A percentile compares a stretch with the other conserved stretches of the same genome.
phyloP scores from a whole-genome alignment of 2,888 invertebrate species.

The Balanococcus diminutus region DNA sequence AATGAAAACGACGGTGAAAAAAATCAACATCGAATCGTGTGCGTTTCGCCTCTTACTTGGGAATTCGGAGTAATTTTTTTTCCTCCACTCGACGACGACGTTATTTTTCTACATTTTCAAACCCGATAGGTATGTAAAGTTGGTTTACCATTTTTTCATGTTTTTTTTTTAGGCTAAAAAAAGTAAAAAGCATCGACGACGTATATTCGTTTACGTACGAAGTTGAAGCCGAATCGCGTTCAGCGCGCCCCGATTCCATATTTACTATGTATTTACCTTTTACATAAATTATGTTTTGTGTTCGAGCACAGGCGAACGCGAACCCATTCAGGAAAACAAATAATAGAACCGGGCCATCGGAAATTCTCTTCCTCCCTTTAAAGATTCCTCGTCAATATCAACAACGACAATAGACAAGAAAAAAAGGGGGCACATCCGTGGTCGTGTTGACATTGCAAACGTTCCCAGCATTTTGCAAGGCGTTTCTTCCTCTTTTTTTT shows the following conservation, averaged over 20 bases:
- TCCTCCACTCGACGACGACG: too few relatives aligned
- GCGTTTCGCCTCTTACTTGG: too few relatives aligned
- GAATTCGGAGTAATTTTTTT: too few relatives aligned
- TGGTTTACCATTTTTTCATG: neutral
- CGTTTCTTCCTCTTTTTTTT: neutral
- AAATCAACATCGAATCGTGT: neutral
- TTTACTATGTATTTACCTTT: constrained; percentile 38
- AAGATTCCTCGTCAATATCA: constrained; percentile 30
- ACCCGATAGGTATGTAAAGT: too few relatives aligned
- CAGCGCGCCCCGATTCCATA: neutral
- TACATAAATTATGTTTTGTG: constrained; percentile 50
- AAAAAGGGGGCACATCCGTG: constrained; percentile 11
- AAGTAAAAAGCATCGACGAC: neutral
- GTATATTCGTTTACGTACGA: too few relatives aligned
- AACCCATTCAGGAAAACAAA: constrained; percentile 48
- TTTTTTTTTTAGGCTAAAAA: neutral
- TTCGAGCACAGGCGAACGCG: constrained; percentile 32
- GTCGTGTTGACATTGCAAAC: constrained; percentile 32
- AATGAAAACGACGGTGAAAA: neutral
- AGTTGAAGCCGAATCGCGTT: neutral
- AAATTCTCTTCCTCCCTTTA: constrained; percentile 21
- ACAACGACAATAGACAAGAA: constrained; percentile 15
- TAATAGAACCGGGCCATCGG: constrained; percentile 42
- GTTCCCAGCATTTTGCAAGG: constrained; percentile 31
- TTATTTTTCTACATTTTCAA: neutral